Percentiles rank a stretch among this genome's conserved stretches.
These are phyloP conservation scores for Agapornis roseicollis DNA, from an alignment of 2,113 vertebrate genomes.

Conservation along the genomic window DNA sequence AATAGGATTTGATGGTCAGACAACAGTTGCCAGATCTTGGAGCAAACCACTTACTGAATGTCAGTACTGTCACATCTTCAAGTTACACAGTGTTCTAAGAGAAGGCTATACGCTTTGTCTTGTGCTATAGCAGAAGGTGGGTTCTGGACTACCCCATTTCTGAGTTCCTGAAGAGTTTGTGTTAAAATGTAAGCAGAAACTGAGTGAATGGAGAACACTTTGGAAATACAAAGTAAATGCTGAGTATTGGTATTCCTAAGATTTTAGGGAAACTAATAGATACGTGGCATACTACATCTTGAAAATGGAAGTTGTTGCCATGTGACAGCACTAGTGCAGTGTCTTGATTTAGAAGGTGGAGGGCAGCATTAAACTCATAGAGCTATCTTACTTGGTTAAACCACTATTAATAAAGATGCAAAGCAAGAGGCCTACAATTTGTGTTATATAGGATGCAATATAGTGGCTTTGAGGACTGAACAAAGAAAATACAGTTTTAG, in stretches of 20 bases:
- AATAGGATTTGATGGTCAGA: not conserved
- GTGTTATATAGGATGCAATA: not conserved
- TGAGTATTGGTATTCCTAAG: not conserved
- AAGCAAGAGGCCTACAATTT: not conserved
- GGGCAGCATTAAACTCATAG: constrained; percentile 48
- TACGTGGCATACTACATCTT: fast-evolving
- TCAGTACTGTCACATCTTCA: not conserved
- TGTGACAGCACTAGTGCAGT: not conserved
- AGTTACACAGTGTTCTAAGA: not conserved
- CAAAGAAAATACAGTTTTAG: not conserved
- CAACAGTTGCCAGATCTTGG: not conserved
- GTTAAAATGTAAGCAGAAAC: not conserved
- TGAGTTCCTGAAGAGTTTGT: not conserved
- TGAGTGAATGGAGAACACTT: not conserved
- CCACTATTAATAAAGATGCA: not conserved
- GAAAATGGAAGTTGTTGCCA: not conserved
- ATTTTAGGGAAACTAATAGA: not conserved
- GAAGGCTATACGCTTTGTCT: fast-evolving
- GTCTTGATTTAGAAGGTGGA: constrained; percentile 38
- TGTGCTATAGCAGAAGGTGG: not conserved
- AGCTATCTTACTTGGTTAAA: not conserved
- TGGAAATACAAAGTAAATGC: not conserved
- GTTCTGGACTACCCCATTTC: not conserved
- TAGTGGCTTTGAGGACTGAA: not conserved
- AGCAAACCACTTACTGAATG: not conserved